Conservation (phyloP, 2,113 vertebrate species). For the Ophthalmolycus amberensis region DNA sequence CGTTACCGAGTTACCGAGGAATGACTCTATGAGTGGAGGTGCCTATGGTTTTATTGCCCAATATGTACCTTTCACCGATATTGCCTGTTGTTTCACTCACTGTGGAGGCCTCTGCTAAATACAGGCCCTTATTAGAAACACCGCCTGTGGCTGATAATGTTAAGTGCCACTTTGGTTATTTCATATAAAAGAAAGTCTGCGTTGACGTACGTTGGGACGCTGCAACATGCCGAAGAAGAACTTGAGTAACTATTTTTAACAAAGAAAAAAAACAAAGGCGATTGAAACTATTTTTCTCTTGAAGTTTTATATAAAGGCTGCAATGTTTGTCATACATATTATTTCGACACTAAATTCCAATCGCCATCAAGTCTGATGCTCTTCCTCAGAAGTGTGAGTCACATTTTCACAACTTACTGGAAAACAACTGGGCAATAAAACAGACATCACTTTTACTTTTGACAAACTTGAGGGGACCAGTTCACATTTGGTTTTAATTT, state of each 20-base stretch:
- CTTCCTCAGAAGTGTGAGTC: slow-evolving; percentile 51
- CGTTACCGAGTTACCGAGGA: slow-evolving; percentile 31
- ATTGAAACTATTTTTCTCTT: neutral
- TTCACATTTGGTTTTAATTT: neutral
- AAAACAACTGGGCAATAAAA: slow-evolving; percentile 50
- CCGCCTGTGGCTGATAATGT: neutral
- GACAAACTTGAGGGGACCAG: neutral
- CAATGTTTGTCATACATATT: neutral
- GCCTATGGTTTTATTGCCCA: slow-evolving; percentile 58
- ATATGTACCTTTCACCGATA: slow-evolving; percentile 46
- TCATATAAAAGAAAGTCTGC: slow-evolving; percentile 4
- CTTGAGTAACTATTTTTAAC: neutral
- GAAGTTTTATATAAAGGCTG: neutral
- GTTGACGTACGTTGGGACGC: neutral
- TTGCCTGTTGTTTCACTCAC: slow-evolving; percentile 52
- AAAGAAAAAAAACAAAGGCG: neutral
- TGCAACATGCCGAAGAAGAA: neutral
- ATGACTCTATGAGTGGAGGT: slow-evolving; percentile 46
- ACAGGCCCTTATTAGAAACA: slow-evolving; percentile 13
- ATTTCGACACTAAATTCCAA: neutral
- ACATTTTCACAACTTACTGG: slow-evolving; percentile 64
- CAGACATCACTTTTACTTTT: slow-evolving; percentile 40
- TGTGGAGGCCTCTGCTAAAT: slow-evolving; percentile 29
- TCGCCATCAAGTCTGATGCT: slow-evolving; percentile 4
- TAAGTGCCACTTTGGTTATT: neutral